A percentile compares a stretch with the other conserved stretches of the same genome.
Conservation (phyloP, 92 coral and sea anemone species). For the Phenganax marumi region DNA sequence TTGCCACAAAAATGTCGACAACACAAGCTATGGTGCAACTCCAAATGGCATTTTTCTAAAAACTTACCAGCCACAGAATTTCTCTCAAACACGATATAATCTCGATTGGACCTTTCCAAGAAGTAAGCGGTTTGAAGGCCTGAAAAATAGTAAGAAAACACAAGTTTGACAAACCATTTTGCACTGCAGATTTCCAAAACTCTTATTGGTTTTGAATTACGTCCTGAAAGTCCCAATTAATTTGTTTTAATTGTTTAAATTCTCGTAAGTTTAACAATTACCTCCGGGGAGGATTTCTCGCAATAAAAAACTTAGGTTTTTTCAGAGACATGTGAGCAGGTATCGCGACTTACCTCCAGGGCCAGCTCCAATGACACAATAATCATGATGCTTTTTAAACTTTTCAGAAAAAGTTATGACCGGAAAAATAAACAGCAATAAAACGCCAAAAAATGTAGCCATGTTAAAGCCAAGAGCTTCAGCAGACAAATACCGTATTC, state of each 20-base stretch:
- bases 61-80: constrained; percentile 69
- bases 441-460: background rate
- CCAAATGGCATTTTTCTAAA: background rate
- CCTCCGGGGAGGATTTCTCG: no score
- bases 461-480: background rate
- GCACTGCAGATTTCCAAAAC: background rate
- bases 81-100: constrained; percentile 78
- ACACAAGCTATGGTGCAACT: background rate
- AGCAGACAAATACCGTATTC: background rate
- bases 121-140: constrained; percentile 90
- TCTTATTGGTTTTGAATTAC: background rate
- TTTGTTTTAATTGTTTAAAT: background rate
- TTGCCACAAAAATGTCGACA: background rate
- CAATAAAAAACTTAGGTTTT: no score
- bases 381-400: constrained; percentile 25
- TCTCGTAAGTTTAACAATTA: background rate
- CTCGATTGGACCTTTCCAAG: constrained; percentile 76
- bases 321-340: no score
- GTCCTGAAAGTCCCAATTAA: no score
- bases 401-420: background rate
- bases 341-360: constrained; percentile 51
- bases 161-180: background rate
- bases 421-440: background rate
- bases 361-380: constrained; percentile 63
- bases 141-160: constrained; percentile 10